Conservation (phyloP, 2,113 vertebrate species). For the Amblyopsis rosae region DNA sequence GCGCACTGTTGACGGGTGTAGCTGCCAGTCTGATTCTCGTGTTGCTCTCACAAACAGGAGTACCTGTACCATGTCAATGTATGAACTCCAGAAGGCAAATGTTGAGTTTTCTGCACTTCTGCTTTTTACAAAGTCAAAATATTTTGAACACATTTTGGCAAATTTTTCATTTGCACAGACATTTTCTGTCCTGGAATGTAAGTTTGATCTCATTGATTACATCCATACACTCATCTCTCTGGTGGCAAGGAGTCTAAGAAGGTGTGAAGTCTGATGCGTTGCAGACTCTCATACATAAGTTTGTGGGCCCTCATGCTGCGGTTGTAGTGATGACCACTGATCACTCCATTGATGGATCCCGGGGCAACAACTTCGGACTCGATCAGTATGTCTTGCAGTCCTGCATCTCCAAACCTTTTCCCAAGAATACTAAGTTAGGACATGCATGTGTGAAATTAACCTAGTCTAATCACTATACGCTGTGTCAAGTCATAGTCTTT, state of each 20-base stretch:
- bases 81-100: constrained; percentile 37
- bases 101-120: constrained; percentile 27
- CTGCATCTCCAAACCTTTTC: constrained; percentile 15
- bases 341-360: constrained; percentile 14
- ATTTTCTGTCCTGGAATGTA: constrained; percentile 21
- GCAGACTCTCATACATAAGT: constrained; percentile 8
- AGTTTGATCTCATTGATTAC: constrained; percentile 15
- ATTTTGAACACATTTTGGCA: constrained; percentile 10
- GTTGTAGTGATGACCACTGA: constrained; percentile 23
- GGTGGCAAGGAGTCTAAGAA: constrained; percentile 11
- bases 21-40: constrained; percentile 25
- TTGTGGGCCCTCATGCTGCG: constrained; percentile 19
- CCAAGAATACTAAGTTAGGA: constrained; percentile 2
- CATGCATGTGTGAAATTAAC: constrained; percentile 4
- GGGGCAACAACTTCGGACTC: constrained; percentile 15
- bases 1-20: constrained; percentile 24
- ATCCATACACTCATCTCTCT: constrained; percentile 3
- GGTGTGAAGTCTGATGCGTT: neutral
- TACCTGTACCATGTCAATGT: constrained; percentile 30
- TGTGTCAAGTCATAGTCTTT: constrained; percentile 1
- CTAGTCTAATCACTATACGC: constrained; percentile 4
- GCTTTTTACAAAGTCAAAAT: constrained; percentile 9
- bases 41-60: constrained; percentile 36
- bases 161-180: constrained; percentile 18
- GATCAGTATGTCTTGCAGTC: constrained; percentile 17